These are phyloP conservation scores for Sternarchorhynchus goeldii DNA, from an alignment of 2,797 vertebrate genomes.

Conservation along the genomic window DNA sequence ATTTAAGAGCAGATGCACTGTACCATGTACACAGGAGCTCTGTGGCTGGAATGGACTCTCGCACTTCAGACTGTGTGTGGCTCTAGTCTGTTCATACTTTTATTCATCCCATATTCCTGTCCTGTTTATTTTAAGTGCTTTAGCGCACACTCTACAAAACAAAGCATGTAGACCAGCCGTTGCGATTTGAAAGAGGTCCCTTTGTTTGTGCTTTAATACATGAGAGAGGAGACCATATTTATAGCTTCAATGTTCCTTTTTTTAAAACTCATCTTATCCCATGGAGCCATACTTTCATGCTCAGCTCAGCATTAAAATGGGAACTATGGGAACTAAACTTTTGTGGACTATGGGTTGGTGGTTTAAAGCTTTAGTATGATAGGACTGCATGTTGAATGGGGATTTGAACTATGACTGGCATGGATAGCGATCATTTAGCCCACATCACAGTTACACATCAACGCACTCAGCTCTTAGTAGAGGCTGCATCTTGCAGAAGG, in stretches of 20 bases:
- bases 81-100: conserved; percentile 8
- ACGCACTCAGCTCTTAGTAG: conserved; percentile 29
- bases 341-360: conserved; percentile 6
- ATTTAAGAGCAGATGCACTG: conserved; percentile 45
- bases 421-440: conserved; percentile 39
- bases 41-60: conserved; percentile 29
- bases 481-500: conserved; percentile 39
- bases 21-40: conserved; percentile 32
- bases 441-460: conserved; percentile 36
- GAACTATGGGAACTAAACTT: conserved; percentile 13
- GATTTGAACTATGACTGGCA: conserved; percentile 52
- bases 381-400: conserved; percentile 52
- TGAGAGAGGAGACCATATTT: not conserved
- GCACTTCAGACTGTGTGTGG: conserved; percentile 28
- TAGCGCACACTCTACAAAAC: conserved; percentile 13
- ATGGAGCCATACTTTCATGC: conserved; percentile 28
- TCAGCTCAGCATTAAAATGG: conserved; percentile 18
- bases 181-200: conserved; percentile 31
- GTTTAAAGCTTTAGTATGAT: conserved; percentile 33
- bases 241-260: conserved; percentile 31
- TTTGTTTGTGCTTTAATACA: conserved; percentile 37
- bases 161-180: conserved; percentile 37
- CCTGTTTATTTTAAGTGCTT: conserved; percentile 6
- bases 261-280: conserved; percentile 6
- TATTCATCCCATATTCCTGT: conserved; percentile 11